Evolutionary conservation across 2,113 vertebrate genomes (phyloP).

Genomic region (Oxygymnocypris stewartii): DNA sequence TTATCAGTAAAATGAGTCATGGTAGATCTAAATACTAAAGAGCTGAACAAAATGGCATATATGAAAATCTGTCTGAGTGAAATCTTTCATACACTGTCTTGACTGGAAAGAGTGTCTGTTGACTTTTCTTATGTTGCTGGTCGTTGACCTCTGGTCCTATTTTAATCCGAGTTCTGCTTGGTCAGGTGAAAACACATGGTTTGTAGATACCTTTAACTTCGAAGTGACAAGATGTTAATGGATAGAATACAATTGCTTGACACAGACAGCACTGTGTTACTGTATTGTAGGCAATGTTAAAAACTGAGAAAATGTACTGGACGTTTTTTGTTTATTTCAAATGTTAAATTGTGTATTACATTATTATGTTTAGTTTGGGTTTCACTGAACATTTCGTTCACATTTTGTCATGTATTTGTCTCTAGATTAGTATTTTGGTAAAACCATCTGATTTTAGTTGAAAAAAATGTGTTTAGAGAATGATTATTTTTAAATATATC

Average conservation of each 20-base stretch:
- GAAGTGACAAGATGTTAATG: constrained; percentile 51
- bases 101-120: constrained; percentile 7
- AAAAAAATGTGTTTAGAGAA: neutral
- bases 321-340: neutral
- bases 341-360: neutral
- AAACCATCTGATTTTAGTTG: neutral
- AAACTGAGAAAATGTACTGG: neutral
- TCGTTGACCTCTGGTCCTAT: neutral
- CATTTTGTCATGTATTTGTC: neutral
- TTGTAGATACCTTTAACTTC: constrained; percentile 43
- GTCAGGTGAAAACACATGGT: constrained; percentile 20
- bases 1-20: neutral
- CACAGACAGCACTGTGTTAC: too few species aligned
- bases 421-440: neutral
- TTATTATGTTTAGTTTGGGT: neutral
- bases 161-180: neutral
- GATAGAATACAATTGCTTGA: constrained; percentile 57
- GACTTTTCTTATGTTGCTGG: neutral
- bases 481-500: neutral
- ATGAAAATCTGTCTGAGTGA: neutral
- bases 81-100: neutral
- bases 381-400: neutral
- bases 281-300: neutral
- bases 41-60: neutral
- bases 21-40: neutral